Conservation (phyloP, 53 echinoderm and acorn worm genomes). For the Paracentrotus lividus region DNA sequence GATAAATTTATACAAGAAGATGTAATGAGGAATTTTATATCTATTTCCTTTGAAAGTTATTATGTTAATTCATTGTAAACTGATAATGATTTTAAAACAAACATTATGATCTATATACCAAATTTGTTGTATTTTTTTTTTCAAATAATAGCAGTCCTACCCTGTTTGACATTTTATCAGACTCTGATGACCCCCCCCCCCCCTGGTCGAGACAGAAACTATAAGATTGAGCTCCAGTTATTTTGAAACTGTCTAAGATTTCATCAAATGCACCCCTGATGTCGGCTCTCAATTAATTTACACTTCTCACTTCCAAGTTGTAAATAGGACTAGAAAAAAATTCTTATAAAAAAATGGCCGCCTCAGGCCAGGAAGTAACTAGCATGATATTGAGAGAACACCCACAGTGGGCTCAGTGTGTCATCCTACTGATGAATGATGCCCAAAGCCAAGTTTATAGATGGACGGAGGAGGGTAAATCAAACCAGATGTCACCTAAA, state of each 20-base stretch:
- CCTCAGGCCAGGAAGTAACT: slow-evolving; percentile 41
- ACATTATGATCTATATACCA: too few species aligned
- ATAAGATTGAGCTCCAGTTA: neutral
- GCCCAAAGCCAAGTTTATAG: slow-evolving; percentile 56
- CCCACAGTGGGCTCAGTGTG: neutral
- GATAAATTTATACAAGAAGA: too few species aligned
- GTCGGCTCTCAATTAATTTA: neutral
- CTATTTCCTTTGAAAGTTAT: too few species aligned
- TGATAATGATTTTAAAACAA: too few species aligned
- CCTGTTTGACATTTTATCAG: neutral
- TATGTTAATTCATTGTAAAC: too few species aligned
- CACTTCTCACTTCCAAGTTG: neutral
- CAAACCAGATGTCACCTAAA: slow-evolving; percentile 12
- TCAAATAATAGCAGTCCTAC: too few species aligned
- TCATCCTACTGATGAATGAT: slow-evolving; percentile 50
- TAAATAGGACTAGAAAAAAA: neutral
- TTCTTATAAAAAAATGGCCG: neutral
- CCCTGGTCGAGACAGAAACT: neutral
- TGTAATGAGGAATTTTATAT: too few species aligned
- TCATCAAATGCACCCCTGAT: neutral
- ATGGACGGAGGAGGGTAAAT: neutral
- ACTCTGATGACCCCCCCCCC: neutral
- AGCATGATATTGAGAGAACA: neutral
- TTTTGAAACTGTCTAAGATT: neutral
- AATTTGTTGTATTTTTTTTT: too few species aligned